phyloP scores from a whole-genome alignment of 2,797 vertebrate genomes.

The Phylloscopus collybita region DNA sequence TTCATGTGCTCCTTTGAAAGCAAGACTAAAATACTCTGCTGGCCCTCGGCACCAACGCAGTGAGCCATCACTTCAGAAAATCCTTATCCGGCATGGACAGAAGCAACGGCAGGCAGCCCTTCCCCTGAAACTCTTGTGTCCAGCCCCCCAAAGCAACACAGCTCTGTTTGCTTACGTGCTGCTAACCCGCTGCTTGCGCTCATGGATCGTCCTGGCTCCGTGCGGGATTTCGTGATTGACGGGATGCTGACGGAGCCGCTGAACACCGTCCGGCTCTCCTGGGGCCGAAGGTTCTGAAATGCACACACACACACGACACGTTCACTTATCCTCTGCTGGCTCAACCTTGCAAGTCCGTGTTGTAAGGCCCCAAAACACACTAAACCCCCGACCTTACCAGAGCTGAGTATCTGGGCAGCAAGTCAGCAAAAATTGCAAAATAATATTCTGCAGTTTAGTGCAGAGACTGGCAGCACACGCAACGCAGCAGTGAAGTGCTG shows the following conservation, averaged over 20 bases:
- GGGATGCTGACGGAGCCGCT: constrained; percentile 98
- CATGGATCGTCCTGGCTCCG: constrained; percentile 95
- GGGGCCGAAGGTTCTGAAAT: constrained; percentile 90
- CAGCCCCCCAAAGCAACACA: background rate
- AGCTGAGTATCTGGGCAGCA: constrained; percentile 22
- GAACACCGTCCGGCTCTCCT: constrained; percentile 92
- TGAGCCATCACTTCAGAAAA: background rate
- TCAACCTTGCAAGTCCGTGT: background rate
- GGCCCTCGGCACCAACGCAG: background rate
- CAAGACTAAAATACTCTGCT: background rate
- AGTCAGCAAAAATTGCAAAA: constrained; percentile 35
- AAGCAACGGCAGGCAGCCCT: background rate
- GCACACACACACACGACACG: background rate
- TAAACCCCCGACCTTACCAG: background rate
- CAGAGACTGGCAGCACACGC: constrained; percentile 36
- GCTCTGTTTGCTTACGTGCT: constrained; percentile 86
- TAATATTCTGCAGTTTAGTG: constrained; percentile 25
- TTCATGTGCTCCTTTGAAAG: background rate
- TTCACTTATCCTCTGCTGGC: background rate
- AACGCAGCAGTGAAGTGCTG: background rate
- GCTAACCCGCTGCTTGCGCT: constrained; percentile 95
- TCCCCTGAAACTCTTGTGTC: background rate
- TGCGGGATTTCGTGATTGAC: constrained; percentile 93
- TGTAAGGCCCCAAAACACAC: background rate
- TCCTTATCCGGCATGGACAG: background rate